phyloP scores from a whole-genome alignment of 1,140 invertebrate species.

The Drosophila arizonae region DNA sequence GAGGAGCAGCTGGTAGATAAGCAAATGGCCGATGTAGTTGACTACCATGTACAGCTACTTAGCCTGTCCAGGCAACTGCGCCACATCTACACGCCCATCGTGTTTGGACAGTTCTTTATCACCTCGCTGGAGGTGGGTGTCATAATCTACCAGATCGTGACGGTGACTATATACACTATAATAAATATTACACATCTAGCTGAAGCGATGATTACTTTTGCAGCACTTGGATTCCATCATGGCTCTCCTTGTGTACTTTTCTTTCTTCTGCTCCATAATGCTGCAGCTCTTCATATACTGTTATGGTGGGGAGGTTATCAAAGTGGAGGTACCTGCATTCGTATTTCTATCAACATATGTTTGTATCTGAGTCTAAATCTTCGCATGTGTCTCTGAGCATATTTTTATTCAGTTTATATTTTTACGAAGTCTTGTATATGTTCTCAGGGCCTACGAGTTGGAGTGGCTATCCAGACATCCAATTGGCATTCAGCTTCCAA shows the following conservation, averaged over 20 bases:
- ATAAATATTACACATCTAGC: not conserved
- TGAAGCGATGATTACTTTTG: not conserved
- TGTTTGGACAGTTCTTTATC: constrained; percentile 74
- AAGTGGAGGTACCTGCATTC: constrained; percentile 53
- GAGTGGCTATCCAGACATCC: constrained; percentile 58
- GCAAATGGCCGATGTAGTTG: constrained; percentile 32
- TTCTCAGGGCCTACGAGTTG: constrained; percentile 63
- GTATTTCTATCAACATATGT: not conserved
- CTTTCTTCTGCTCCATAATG: constrained; percentile 71
- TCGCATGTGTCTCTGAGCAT: not conserved
- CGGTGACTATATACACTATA: constrained; percentile 33
- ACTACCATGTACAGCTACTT: constrained; percentile 61
- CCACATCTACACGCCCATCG: constrained; percentile 63
- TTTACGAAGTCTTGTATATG: no score
- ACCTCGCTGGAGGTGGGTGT: constrained; percentile 76
- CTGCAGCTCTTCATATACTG: constrained; percentile 77
- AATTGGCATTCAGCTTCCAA: constrained; percentile 64
- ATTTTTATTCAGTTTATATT: no score
- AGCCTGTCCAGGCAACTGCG: constrained; percentile 49
- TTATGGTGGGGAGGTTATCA: constrained; percentile 75
- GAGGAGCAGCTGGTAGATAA: constrained; percentile 14
- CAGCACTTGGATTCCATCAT: constrained; percentile 65
- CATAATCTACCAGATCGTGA: constrained; percentile 79
- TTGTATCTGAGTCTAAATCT: not conserved
- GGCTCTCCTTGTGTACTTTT: constrained; percentile 57